Evolutionary conservation across 2,113 vertebrate species (phyloP).

Genomic region (Eretmodus cyanostictus): DNA sequence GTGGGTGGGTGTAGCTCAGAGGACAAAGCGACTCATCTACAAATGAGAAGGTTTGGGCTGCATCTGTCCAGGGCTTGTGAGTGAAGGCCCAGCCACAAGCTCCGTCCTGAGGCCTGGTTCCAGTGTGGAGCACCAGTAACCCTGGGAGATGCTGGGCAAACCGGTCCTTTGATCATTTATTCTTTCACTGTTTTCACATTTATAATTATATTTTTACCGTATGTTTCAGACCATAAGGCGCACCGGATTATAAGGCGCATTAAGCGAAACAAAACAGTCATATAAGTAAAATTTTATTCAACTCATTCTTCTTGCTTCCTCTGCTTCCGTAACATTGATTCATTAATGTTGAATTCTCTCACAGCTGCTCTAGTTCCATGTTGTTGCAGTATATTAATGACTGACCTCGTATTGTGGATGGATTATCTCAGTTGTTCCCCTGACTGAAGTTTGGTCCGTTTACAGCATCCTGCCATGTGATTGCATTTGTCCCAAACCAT

Average conservation of each 20-base stretch:
- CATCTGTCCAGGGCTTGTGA: neutral
- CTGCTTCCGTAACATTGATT: rapidly evolving
- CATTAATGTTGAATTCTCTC: neutral
- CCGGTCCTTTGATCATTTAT: neutral
- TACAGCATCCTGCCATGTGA: rapidly evolving
- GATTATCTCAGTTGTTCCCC: neutral
- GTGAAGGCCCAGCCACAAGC: neutral
- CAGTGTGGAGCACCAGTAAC: neutral
- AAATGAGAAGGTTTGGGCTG: neutral
- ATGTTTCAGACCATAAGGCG: neutral
- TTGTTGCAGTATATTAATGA: rapidly evolving
- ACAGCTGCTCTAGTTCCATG: rapidly evolving
- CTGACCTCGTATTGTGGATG: rapidly evolving
- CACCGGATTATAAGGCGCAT: neutral
- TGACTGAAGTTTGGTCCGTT: neutral
- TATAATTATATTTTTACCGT: neutral
- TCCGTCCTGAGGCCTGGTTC: neutral
- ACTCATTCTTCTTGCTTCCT: neutral
- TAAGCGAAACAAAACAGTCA: neutral
- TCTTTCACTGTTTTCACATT: neutral
- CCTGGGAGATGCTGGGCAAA: neutral
- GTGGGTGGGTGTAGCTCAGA: neutral
- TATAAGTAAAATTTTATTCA: neutral
- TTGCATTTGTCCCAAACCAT: rapidly evolving
- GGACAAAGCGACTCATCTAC: neutral